Base-by-base conservation (phyloP, 2,113 vertebrate genomes). In the Alectura lathami region DNA sequence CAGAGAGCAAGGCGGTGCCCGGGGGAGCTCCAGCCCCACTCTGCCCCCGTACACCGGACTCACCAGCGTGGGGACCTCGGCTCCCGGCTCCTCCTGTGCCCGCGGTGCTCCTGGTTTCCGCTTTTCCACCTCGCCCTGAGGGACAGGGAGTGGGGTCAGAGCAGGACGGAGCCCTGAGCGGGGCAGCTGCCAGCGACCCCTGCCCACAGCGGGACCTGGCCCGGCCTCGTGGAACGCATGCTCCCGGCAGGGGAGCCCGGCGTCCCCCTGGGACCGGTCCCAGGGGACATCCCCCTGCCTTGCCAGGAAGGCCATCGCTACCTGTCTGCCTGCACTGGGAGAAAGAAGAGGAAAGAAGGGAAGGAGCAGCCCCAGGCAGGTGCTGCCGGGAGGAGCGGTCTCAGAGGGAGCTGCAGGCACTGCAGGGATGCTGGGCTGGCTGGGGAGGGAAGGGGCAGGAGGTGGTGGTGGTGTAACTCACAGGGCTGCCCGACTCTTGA, bases 401-500 rank as follows among this genome's bases (percentile, higher is more conserved):
- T 91, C 70, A 45, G 88, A 88, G 82, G 60, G 78, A 73, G 72
- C 70, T 48, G 47, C 57, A 29, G 86, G 69, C 70, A 51, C 88
- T 80, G 81, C 2, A 2, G 89, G 94, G 78, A 26, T 74, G 86
- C 30, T 83, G 78, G 67, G 67, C 75, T 91, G 50, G 59, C 75
- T 48, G 23, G 87, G 89, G 30, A 60, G 73, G 89, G 93, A 86
- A 63, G 23, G 72, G 93, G 50, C 60, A 54, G 76, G 80, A 51
- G 59, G 43, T 24, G 76, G 53, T 78, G 83, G 93, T 86, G 80
- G 47, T 93, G 75, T 84, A 88, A 97, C 99, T 98, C 97, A 99
- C 99, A 78, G 99, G 99, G 95, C 99, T 99, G 32, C 99, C 98
- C 30, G 99, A 98, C 93, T 99, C 99, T 94, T 97, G 97, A 86